Evolutionary conservation across 1,140 invertebrate genomes (phyloP).

Genomic region (Neoseiulus cucumeris): DNA sequence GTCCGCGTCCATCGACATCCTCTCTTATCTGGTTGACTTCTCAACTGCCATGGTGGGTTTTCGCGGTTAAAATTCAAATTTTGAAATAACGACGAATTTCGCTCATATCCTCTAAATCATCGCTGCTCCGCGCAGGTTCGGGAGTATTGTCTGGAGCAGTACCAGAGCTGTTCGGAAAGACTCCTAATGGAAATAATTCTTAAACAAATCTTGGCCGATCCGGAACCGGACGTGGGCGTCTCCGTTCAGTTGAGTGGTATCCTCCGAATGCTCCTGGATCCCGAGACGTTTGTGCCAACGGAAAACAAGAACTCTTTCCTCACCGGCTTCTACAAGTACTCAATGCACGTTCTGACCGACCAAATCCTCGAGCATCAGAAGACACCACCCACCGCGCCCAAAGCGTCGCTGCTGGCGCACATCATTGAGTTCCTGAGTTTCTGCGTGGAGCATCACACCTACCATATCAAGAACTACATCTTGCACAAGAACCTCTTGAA

Average conservation of each 20-base stretch:
- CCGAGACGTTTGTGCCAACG: slow-evolving; percentile 90
- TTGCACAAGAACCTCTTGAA: slow-evolving; percentile 87
- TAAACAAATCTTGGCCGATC: slow-evolving; percentile 62
- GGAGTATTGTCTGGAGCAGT: slow-evolving; percentile 1
- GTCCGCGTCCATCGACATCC: slow-evolving; percentile 87
- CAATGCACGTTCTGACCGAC: slow-evolving; percentile 74
- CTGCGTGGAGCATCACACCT: slow-evolving; percentile 98
- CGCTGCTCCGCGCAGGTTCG: neutral
- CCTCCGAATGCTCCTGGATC: slow-evolving; percentile 76
- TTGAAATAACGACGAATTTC: neutral
- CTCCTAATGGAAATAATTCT: slow-evolving; percentile 92
- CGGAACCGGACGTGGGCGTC: slow-evolving; percentile 65
- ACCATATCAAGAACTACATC: slow-evolving; percentile 95
- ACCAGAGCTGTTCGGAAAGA: slow-evolving; percentile 38
- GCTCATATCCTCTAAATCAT: neutral
- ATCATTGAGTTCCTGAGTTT: slow-evolving; percentile 93
- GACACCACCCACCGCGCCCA: slow-evolving; percentile 21
- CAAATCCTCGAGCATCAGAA: slow-evolving; percentile 20
- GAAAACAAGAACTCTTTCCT: slow-evolving; percentile 37
- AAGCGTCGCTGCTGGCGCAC: slow-evolving; percentile 77
- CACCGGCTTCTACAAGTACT: slow-evolving; percentile 96
- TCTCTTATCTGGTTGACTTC: slow-evolving; percentile 94
- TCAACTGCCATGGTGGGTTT: slow-evolving; percentile 69
- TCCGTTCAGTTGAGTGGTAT: slow-evolving; percentile 89
- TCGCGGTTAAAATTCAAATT: neutral